Evolutionary conservation across 2,888 invertebrate species (phyloP).

Genomic region (Eupithecia subumbrata): DNA sequence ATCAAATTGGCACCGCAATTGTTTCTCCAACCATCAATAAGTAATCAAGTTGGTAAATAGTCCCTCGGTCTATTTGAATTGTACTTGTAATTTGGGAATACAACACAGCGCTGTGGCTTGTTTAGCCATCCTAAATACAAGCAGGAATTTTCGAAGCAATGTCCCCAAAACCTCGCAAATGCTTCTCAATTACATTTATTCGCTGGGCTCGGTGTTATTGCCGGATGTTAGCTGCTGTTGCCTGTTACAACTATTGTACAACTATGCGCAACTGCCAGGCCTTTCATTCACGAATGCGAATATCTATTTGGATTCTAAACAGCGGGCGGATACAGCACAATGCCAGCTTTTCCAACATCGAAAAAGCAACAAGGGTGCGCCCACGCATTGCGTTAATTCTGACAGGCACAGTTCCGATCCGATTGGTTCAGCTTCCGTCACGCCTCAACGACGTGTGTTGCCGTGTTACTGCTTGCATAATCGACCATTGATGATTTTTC

Average conservation of each 20-base stretch:
- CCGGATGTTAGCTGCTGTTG: constrained; percentile 35
- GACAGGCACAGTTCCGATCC: constrained; percentile 79
- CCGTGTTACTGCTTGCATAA: constrained; percentile 67
- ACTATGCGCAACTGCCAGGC: constrained; percentile 37
- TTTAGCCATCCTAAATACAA: constrained; percentile 24
- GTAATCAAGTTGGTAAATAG: constrained; percentile 22
- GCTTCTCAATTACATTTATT: constrained; percentile 33
- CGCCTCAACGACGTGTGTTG: constrained; percentile 71
- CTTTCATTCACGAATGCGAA: constrained; percentile 42
- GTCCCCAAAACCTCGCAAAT: constrained; percentile 26
- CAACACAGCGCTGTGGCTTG: constrained; percentile 25
- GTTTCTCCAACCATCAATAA: constrained; percentile 10
- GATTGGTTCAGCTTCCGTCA: constrained; percentile 64
- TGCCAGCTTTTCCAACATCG: constrained; percentile 62
- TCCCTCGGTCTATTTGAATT: constrained; percentile 28
- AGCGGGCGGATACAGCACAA: constrained; percentile 63
- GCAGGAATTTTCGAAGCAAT: constrained; percentile 33
- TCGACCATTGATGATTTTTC: constrained; percentile 67
- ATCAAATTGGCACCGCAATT: not conserved
- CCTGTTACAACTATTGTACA: constrained; percentile 34
- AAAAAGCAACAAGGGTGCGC: constrained; percentile 67
- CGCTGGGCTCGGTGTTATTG: constrained; percentile 38
- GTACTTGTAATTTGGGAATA: constrained; percentile 29
- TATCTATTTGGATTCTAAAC: constrained; percentile 48
- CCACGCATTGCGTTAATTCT: constrained; percentile 73